phyloP scores from a whole-genome alignment of 2,113 vertebrate species.

The Amia ocellicauda region DNA sequence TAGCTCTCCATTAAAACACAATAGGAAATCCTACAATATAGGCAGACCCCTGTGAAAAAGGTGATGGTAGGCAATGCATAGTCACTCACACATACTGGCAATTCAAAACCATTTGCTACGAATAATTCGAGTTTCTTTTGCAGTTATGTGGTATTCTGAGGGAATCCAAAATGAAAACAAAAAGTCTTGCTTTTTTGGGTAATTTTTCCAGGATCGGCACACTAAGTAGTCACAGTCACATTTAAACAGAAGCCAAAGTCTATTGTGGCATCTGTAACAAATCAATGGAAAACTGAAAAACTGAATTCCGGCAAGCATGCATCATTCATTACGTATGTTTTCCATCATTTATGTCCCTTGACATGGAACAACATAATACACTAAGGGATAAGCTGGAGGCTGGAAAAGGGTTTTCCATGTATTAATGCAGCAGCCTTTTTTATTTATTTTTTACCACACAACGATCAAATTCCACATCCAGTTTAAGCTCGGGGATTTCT shows the following conservation, averaged over 20 bases:
- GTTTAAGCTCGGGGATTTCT: conserved; percentile 18
- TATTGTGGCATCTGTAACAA: conserved; percentile 61
- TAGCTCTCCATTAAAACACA: too few relatives aligned
- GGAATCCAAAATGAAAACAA: too few relatives aligned
- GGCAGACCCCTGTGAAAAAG: too few relatives aligned
- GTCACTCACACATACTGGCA: too few relatives aligned
- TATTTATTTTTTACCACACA: conserved; percentile 43
- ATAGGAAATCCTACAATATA: too few relatives aligned
- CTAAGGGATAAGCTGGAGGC: conserved; percentile 32
- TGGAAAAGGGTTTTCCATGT: conserved; percentile 47
- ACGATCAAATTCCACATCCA: conserved; percentile 51
- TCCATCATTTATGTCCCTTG: conserved; percentile 62
- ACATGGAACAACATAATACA: conserved; percentile 27
- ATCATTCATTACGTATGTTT: conserved; percentile 67
- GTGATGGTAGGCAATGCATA: too few relatives aligned
- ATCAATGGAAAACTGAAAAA: conserved; percentile 48
- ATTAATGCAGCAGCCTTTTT: conserved; percentile 41
- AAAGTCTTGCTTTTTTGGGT: too few relatives aligned
- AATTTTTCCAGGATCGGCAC: too few relatives aligned
- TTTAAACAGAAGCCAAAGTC: conserved; percentile 39
- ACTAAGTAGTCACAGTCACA: background rate
- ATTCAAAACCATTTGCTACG: too few relatives aligned
- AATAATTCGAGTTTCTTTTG: too few relatives aligned
- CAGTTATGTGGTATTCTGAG: too few relatives aligned
- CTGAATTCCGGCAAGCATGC: conserved; percentile 47